Conservation (phyloP, 1,140 invertebrate species). For the Calosoma granatense region DNA sequence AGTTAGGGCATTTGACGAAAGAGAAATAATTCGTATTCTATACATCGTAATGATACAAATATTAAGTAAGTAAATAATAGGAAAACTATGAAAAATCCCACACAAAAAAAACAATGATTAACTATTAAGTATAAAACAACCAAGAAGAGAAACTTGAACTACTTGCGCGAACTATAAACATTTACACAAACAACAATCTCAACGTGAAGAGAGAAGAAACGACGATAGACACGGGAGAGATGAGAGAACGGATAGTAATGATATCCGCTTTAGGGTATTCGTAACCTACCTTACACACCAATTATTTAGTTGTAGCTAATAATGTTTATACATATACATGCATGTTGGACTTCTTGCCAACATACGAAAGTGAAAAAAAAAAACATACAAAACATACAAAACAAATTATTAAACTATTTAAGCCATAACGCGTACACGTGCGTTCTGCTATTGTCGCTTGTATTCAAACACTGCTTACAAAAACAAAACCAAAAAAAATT, state of each 20-base stretch:
- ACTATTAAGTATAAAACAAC: conserved; percentile 9
- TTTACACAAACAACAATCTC: no score
- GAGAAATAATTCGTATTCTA: not conserved
- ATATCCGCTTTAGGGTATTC: conserved; percentile 16
- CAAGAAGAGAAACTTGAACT: not conserved
- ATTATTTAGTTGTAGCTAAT: conserved; percentile 26
- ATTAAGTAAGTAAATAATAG: conserved; percentile 16
- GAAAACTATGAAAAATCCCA: conserved; percentile 9
- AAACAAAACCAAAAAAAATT: conserved; percentile 21
- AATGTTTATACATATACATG: conserved; percentile 28
- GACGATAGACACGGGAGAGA: conserved; percentile 20
- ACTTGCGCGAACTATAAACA: no score
- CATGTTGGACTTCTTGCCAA: no score
- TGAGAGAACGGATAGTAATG: conserved; percentile 16
- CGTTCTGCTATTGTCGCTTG: not conserved
- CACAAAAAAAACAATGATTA: conserved; percentile 10
- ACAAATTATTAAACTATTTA: conserved; percentile 14
- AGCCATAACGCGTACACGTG: not conserved
- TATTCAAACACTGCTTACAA: conserved; percentile 27
- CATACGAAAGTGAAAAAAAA: no score
- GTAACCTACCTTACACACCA: conserved; percentile 28
- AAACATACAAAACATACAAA: no score
- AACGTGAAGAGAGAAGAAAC: conserved; percentile 10
- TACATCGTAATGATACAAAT: conserved; percentile 10
- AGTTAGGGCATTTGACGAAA: not conserved